Evolutionary conservation across 2,113 vertebrate genomes (phyloP).

Genomic region (Catharus minimus): DNA sequence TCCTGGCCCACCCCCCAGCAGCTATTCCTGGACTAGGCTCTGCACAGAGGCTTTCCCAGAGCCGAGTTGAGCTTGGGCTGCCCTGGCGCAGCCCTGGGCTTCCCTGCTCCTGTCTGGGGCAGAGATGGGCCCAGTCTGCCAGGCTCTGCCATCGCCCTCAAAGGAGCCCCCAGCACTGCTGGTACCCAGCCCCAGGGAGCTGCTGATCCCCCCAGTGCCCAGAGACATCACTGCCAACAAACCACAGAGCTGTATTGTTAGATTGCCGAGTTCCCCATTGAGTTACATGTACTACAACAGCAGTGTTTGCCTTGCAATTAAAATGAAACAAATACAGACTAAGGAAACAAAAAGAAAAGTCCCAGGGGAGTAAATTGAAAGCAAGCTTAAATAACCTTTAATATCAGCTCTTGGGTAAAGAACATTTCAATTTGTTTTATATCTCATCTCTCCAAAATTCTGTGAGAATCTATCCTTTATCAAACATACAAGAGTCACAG

Average conservation of each 20-base stretch:
- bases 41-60: background rate
- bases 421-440: background rate
- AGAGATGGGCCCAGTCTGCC: accelerated
- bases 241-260: background rate
- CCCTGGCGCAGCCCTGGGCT: background rate
- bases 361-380: background rate
- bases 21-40: accelerated
- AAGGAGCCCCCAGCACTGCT: accelerated
- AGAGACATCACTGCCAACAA: background rate
- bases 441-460: background rate
- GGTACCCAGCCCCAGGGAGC: accelerated
- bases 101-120: background rate
- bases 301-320: background rate
- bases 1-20: accelerated
- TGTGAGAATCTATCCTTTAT: background rate
- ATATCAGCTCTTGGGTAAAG: background rate
- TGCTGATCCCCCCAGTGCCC: accelerated
- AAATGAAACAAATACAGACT: background rate
- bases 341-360: background rate
- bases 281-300: background rate
- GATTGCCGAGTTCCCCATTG: background rate
- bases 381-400: background rate
- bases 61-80: accelerated
- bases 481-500: background rate
- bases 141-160: accelerated